Conservation (phyloP, 2,113 vertebrate species). For the Trematocara zebra region DNA sequence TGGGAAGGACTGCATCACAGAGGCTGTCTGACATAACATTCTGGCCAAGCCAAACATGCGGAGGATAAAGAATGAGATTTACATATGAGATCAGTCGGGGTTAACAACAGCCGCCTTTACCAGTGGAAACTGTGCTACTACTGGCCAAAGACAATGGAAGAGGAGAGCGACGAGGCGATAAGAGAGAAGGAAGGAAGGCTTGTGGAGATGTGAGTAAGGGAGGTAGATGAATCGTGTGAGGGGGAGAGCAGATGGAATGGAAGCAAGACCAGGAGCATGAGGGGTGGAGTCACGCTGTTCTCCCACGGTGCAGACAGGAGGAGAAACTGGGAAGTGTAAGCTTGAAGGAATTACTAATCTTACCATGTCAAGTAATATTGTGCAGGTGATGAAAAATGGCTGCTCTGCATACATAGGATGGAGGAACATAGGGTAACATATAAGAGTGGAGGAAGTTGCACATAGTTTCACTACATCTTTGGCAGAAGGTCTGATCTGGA, state of each 20-base stretch:
- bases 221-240: background rate
- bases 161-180: background rate
- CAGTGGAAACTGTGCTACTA: background rate
- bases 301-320: background rate
- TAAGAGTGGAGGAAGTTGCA: background rate
- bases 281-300: background rate
- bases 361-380: background rate
- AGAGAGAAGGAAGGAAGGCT: background rate
- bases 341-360: background rate
- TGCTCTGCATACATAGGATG: background rate
- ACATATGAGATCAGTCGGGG: background rate
- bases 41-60: background rate
- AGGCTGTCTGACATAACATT: background rate
- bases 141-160: background rate
- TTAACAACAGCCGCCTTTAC: background rate
- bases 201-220: background rate
- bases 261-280: background rate
- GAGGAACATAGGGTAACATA: background rate
- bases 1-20: background rate
- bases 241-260: background rate
- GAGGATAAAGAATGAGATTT: background rate
- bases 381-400: background rate
- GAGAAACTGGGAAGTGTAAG: background rate
- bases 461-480: background rate
- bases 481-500: background rate